Evolutionary conservation across 2,113 vertebrate genomes (phyloP), one percentile per base, ranked within the genome.

Genomic region (Myrmophylax atrothorax): DNA sequence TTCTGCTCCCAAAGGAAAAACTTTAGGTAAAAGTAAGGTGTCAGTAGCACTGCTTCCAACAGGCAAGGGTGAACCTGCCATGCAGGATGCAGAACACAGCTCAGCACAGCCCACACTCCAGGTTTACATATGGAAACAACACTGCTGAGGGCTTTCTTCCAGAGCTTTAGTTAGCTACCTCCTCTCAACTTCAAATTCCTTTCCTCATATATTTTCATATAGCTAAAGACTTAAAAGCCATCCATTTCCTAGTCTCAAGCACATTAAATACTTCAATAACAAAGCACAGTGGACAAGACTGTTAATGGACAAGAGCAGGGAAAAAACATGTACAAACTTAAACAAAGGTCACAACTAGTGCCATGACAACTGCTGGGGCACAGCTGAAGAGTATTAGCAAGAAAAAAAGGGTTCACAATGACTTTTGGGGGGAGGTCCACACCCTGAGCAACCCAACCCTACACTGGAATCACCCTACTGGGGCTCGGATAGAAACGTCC

Each of bases 381-480:
- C 37, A 76, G n/a, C 63, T 79, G n/a, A 28, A 52, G 47, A 20
- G 0, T 68, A 29, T 38, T 28, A 60, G 55, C 14, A 69, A 84
- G 59, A 80, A 68, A 88, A 49, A 77, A 73, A 5, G 14, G n/a
- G 38, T 31, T 84, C 47, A 77, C 18, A 42, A 38, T 50, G 33
- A 44, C 59, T 85, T 50, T 10, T 17, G 4, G 11, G 35, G 42
- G 9, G 16, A 47, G 23, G 23, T 47, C 44, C 23, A 35, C 23
- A 47, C 35, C 44, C 67, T 64, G 28, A 67, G n/a, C 10, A 89
- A 69, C 22, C 5, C 37, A 66, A 23, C 22, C 25, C 19, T 8
- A 20, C 0, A 1, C 23, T 46, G 24, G 37, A 75, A 37, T 46
- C n/a, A 37, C 12, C 14, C 66, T 44, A 1, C 17, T 2, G 16